Evolutionary conservation across 2,797 vertebrate species (phyloP).

Genomic region (Poecile montanus): DNA sequence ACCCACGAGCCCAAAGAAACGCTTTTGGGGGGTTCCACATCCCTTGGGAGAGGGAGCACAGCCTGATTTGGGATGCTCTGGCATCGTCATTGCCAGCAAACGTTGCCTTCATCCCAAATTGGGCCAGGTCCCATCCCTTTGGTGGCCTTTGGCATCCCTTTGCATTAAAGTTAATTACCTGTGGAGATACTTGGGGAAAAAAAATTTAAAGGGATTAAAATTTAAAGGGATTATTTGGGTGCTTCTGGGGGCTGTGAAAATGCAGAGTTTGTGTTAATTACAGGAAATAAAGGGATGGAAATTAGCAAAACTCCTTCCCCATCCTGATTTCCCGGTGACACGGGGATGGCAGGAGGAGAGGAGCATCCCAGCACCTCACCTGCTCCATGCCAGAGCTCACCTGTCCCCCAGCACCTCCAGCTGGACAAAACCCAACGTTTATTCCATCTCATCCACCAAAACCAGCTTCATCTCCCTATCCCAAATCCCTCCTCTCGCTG

Average conservation of each 20-base stretch:
- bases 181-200: too few relatives aligned
- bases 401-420: neutral
- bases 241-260: neutral
- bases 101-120: accelerated
- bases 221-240: neutral
- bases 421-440: constrained; percentile 56
- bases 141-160: neutral
- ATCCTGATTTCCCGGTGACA: neutral
- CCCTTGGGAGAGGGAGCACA: neutral
- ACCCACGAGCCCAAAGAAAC: neutral
- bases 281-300: neutral
- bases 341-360: neutral
- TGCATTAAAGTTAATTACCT: too few relatives aligned
- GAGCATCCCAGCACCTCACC: neutral
- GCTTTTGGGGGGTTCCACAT: accelerated
- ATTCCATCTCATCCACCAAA: neutral
- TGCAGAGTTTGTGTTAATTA: neutral
- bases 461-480: constrained; percentile 64
- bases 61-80: neutral
- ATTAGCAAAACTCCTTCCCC: accelerated
- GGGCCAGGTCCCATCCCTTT: accelerated
- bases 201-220: neutral
- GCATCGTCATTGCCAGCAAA: accelerated
- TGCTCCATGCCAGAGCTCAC: accelerated
- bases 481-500: accelerated